phyloP scores from a whole-genome alignment of 2,888 invertebrate species.

The Eilema sororculum region DNA sequence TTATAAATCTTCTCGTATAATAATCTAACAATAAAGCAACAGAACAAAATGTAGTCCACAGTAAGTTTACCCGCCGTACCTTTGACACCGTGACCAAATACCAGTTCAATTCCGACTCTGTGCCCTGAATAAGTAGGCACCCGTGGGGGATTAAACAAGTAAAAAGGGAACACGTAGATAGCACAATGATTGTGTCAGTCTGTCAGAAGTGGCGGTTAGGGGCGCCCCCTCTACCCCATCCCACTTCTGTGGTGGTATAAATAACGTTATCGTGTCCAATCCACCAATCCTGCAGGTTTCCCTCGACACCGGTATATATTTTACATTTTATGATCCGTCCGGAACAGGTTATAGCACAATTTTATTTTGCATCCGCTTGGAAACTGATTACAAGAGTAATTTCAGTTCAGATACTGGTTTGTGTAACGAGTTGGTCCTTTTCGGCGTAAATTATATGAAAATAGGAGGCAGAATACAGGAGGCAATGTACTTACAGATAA shows the following conservation, averaged over 20 bases:
- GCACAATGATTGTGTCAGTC: neutral
- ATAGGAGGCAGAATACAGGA: no score
- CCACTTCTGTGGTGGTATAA: constrained; percentile 35
- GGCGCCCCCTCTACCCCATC: neutral
- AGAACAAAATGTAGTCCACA: neutral
- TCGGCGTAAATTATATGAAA: no score
- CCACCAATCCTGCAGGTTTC: constrained; percentile 51
- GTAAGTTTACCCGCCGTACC: neutral
- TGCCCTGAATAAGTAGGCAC: neutral
- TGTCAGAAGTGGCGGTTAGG: constrained; percentile 5
- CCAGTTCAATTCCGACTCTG: neutral
- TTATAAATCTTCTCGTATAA: neutral
- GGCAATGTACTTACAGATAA: no score
- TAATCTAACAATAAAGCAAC: no score
- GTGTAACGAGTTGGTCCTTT: neutral
- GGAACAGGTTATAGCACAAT: constrained; percentile 37
- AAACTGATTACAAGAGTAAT: constrained; percentile 28
- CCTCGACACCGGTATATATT: constrained; percentile 36
- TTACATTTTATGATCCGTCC: constrained; percentile 47
- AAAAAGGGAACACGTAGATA: constrained; percentile 1
- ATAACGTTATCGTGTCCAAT: constrained; percentile 53
- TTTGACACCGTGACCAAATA: neutral
- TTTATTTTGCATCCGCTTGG: constrained; percentile 49
- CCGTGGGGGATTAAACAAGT: constrained; percentile 1
- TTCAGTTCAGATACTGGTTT: constrained; percentile 12